Conservation (phyloP, 2,797 vertebrate genomes). For the Sarcophilus harrisii region DNA sequence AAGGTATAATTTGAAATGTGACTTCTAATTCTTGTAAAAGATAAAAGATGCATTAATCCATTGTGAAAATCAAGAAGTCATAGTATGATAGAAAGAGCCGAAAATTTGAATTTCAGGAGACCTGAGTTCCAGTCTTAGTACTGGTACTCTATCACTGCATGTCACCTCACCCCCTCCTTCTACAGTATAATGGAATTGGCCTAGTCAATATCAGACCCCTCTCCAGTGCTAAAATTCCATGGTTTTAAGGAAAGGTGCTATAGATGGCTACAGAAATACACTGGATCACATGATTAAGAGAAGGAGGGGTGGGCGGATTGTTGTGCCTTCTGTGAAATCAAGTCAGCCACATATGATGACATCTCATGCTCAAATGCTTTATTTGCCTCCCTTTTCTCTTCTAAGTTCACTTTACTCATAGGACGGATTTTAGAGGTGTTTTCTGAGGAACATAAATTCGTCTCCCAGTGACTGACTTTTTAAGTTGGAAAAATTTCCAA, state of each 20-base stretch:
- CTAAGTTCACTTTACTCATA: background rate
- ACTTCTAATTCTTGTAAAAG: constrained; percentile 76
- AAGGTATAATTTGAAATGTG: constrained; percentile 81
- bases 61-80: constrained; percentile 70
- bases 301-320: background rate
- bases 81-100: constrained; percentile 9
- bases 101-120: background rate
- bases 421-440: background rate
- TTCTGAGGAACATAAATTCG: constrained; percentile 39
- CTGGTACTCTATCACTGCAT: too few relatives aligned
- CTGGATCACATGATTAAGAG: constrained; percentile 9
- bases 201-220: background rate
- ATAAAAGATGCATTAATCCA: constrained; percentile 82
- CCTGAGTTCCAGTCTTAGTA: background rate
- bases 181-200: background rate
- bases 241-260: background rate
- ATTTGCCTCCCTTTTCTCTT: background rate
- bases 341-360: background rate
- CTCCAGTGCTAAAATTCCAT: background rate
- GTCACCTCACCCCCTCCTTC: constrained; percentile 1
- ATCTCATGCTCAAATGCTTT: constrained; percentile 10
- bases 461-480: background rate
- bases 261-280: background rate
- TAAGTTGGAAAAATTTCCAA: background rate
- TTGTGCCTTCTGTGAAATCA: constrained; percentile 44